phyloP scores from a whole-genome alignment of 2,888 invertebrate species.

The Philopedon plagiatum region DNA sequence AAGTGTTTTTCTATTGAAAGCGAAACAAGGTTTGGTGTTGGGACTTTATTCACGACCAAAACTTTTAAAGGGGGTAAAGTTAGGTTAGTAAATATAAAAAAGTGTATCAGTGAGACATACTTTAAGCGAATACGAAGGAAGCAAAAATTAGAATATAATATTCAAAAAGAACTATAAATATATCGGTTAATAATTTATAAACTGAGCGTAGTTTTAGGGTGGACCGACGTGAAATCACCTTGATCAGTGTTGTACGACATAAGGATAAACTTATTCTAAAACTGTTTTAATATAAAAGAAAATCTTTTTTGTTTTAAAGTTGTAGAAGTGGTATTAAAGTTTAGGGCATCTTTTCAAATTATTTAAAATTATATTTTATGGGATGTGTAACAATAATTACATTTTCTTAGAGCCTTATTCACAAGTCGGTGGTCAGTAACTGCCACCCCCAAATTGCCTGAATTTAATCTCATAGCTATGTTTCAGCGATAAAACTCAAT shows the following conservation, averaged over 20 bases:
- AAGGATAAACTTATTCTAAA: constrained; percentile 48
- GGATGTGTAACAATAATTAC: constrained; percentile 62
- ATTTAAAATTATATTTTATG: constrained; percentile 62
- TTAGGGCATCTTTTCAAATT: constrained; percentile 59
- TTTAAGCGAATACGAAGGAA: not conserved
- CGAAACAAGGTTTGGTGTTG: not conserved
- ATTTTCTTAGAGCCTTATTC: too few relatives aligned
- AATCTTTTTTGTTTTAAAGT: constrained; percentile 25
- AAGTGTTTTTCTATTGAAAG: not conserved
- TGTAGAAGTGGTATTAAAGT: constrained; percentile 60
- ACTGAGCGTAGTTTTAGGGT: constrained; percentile 40
- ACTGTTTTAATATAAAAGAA: constrained; percentile 40
- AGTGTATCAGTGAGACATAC: constrained; percentile 4
- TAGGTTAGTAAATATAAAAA: constrained; percentile 2
- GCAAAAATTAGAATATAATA: not conserved
- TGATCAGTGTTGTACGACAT: constrained; percentile 47
- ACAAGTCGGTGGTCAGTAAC: too few relatives aligned
- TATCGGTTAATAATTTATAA: constrained; percentile 28
- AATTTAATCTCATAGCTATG: too few relatives aligned
- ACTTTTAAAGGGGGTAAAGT: not conserved
- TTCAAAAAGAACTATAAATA: not conserved
- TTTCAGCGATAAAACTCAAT: too few relatives aligned
- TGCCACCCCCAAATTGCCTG: too few relatives aligned
- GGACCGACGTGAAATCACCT: constrained; percentile 46
- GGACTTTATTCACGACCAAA: not conserved